These are phyloP conservation scores for Hippoglossus stenolepis DNA, from an alignment of 2,113 vertebrate species.

Conservation along the genomic window DNA sequence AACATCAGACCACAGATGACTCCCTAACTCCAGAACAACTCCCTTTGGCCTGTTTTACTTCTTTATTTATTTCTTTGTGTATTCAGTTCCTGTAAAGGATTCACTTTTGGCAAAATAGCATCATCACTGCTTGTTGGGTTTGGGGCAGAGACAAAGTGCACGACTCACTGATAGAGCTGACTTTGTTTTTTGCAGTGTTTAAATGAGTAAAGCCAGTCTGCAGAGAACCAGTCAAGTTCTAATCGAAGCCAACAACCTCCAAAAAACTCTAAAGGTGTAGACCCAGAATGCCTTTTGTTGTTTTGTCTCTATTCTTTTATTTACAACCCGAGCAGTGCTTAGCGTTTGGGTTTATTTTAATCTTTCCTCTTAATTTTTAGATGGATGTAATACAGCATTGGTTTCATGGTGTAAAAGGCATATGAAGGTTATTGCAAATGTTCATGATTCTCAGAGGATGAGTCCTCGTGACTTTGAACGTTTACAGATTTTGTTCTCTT, in stretches of 20 bases:
- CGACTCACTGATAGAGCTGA: background rate
- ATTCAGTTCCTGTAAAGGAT: constrained; percentile 27
- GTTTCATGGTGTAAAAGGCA: no score
- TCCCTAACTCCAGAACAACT: constrained; percentile 22
- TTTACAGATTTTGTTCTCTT: background rate
- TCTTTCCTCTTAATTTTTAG: no score
- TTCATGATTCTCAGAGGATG: background rate
- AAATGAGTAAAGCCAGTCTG: background rate
- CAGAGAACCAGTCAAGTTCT: no score
- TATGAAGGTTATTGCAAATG: no score
- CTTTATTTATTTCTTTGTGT: constrained; percentile 5
- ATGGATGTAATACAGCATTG: no score
- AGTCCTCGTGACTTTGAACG: background rate
- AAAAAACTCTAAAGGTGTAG: no score
- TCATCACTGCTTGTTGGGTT: background rate
- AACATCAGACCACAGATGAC: constrained; percentile 24
- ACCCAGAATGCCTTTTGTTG: no score
- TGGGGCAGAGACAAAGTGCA: background rate
- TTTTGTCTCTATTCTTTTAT: no score
- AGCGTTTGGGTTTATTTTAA: no score
- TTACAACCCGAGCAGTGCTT: no score
- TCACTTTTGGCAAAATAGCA: background rate
- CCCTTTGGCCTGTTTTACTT: constrained; percentile 1
- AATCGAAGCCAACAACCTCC: no score
- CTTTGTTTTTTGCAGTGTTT: background rate